Percentiles rank a stretch among this genome's conserved stretches.
phyloP scores from a whole-genome alignment of 1,140 invertebrate species.

The Rhyzopertha dominica region DNA sequence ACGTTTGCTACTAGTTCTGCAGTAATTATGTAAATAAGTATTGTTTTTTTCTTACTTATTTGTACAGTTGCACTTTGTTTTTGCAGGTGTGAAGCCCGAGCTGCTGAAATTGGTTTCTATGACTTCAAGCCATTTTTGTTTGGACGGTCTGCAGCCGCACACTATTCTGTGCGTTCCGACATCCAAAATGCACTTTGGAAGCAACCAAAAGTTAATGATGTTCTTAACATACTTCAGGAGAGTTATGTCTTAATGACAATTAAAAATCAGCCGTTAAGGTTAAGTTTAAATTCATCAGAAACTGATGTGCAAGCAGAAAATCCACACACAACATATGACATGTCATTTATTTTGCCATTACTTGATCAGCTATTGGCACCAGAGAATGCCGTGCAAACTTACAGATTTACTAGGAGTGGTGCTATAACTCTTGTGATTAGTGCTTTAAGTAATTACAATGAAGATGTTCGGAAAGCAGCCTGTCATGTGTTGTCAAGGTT shows the following conservation, averaged over 20 bases:
- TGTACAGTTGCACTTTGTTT: no score
- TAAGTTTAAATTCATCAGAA: constrained; percentile 11
- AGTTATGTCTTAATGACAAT: constrained; percentile 62
- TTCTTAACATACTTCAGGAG: constrained; percentile 64
- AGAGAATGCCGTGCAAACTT: constrained; percentile 59
- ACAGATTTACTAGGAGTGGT: constrained; percentile 59
- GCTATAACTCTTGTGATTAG: constrained; percentile 60
- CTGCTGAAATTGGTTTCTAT: constrained; percentile 44
- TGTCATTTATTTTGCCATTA: constrained; percentile 66
- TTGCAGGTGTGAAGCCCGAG: constrained; percentile 33
- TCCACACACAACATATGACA: no score
- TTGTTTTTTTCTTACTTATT: no score
- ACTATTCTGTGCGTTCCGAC: constrained; percentile 63
- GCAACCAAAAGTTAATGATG: constrained; percentile 63
- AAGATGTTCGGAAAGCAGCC: constrained; percentile 55
- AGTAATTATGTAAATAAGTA: no score
- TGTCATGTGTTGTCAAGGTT: constrained; percentile 63
- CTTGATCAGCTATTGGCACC: constrained; percentile 59
- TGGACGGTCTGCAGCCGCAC: constrained; percentile 68
- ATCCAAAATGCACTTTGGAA: constrained; percentile 59
- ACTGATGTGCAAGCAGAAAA: constrained; percentile 28
- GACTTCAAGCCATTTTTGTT: constrained; percentile 74
- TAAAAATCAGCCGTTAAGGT: constrained; percentile 52
- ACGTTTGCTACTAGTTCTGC: no score
- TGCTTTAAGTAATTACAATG: constrained; percentile 56